Percentiles rank a stretch among this genome's conserved stretches.
Conservation (phyloP, 2,888 invertebrate genomes). For the Vandiemenella viatica region DNA sequence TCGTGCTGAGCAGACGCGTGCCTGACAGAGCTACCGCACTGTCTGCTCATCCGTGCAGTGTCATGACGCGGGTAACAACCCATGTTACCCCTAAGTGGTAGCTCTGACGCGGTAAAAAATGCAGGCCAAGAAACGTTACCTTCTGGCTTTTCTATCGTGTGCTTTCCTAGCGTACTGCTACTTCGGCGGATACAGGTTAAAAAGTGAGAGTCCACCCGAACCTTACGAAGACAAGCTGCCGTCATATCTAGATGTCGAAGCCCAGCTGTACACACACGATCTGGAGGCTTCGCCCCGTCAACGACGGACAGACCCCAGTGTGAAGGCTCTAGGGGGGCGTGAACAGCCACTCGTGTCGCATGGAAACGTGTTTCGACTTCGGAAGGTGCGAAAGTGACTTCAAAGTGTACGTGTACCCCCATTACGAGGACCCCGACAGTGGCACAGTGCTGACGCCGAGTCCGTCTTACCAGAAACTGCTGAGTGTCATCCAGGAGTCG, state of each 20-base stretch:
- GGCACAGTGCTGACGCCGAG: slow-evolving; percentile 46
- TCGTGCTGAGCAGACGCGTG: no score
- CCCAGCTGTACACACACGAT: not conserved
- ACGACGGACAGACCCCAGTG: not conserved
- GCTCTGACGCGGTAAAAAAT: no score
- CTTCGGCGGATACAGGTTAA: slow-evolving; percentile 58
- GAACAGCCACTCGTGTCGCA: slow-evolving; percentile 48
- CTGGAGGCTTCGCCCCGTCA: not conserved
- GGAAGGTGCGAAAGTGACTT: slow-evolving; percentile 54
- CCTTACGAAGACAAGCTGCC: slow-evolving; percentile 2
- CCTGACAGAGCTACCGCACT: no score
- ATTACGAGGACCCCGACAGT: slow-evolving; percentile 40
- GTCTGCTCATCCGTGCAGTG: no score
- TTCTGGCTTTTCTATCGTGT: slow-evolving; percentile 58
- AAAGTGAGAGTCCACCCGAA: slow-evolving; percentile 30
- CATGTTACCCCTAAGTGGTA: no score
- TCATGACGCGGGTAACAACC: no score
- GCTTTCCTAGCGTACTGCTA: slow-evolving; percentile 65
- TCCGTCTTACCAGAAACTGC: slow-evolving; percentile 80
- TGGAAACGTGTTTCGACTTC: slow-evolving; percentile 93
- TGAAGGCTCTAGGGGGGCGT: no score
- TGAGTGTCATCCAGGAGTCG: slow-evolving; percentile 79
- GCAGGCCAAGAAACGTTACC: slow-evolving; percentile 76
- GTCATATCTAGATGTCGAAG: slow-evolving; percentile 1
- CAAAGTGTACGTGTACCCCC: slow-evolving; percentile 79